Evolutionary conservation across 2,888 invertebrate genomes (phyloP).

Genomic region (Caradrina kadenii): DNA sequence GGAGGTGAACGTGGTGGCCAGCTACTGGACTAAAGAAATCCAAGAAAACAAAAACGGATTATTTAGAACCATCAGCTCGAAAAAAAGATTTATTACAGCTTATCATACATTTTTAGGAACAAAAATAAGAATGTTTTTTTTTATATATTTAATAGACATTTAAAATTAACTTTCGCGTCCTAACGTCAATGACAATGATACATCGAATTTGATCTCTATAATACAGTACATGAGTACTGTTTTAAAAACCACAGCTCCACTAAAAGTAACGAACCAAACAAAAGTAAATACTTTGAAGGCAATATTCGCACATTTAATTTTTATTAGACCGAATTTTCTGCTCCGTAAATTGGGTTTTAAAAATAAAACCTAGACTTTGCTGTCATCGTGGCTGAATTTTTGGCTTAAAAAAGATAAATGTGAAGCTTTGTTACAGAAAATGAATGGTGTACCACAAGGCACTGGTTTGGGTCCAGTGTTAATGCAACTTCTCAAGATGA

Average conservation of each 20-base stretch:
- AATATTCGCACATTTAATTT: conserved; percentile 44
- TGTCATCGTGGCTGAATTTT: conserved; percentile 24
- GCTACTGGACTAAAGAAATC: too few species aligned
- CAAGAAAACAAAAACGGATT: too few species aligned
- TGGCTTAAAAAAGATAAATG: conserved; percentile 21
- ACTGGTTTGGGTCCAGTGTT: conserved; percentile 11
- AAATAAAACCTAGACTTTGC: conserved; percentile 35
- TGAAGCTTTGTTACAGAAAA: conserved; percentile 23
- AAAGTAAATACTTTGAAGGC: conserved; percentile 24
- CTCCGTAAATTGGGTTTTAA: conserved; percentile 38
- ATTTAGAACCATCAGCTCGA: too few species aligned
- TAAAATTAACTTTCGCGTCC: not conserved
- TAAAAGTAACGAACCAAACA: conserved; percentile 15
- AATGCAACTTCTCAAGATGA: not conserved
- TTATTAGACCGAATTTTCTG: conserved; percentile 41
- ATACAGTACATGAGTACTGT: not conserved
- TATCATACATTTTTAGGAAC: not conserved
- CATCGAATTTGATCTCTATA: not conserved
- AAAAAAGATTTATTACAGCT: not conserved
- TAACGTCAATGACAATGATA: not conserved
- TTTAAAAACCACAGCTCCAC: not conserved
- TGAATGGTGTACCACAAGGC: conserved; percentile 26
- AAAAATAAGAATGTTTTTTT: not conserved
- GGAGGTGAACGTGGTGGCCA: too few species aligned
- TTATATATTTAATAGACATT: not conserved